Evolutionary conservation across 2,797 vertebrate genomes (phyloP).

Genomic region (Microchirus variegatus): DNA sequence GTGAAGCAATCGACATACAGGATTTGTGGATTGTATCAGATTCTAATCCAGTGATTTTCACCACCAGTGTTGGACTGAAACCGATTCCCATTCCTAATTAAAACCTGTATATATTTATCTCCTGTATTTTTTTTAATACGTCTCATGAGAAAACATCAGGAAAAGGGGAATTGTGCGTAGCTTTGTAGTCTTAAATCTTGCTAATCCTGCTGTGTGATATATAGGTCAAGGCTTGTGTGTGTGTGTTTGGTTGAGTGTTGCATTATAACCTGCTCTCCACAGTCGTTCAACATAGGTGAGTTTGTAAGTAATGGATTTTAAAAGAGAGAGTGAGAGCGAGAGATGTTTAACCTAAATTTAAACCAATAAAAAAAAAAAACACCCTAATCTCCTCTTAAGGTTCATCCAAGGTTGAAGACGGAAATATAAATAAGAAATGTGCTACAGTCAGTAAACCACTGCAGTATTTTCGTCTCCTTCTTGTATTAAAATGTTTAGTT

Average conservation of each 20-base stretch:
- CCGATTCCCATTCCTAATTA: too few relatives aligned
- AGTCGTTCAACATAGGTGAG: constrained; percentile 56
- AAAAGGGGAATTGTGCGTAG: constrained; percentile 17
- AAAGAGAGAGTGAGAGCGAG: background rate
- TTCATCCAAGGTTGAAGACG: constrained; percentile 32
- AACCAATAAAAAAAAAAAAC: background rate
- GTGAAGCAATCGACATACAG: too few relatives aligned
- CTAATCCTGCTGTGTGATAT: constrained; percentile 51
- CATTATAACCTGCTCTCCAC: constrained; percentile 48
- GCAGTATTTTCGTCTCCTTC: too few relatives aligned
- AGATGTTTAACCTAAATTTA: constrained; percentile 17
- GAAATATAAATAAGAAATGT: background rate
- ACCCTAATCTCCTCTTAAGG: constrained; percentile 9
- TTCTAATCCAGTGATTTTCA: too few relatives aligned
- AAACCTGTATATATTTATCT: too few relatives aligned
- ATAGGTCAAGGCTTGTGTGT: constrained; percentile 42
- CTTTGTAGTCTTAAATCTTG: constrained; percentile 37
- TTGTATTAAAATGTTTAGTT: too few relatives aligned
- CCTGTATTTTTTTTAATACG: too few relatives aligned
- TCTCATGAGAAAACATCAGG: too few relatives aligned
- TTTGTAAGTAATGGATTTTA: constrained; percentile 62
- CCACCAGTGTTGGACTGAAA: too few relatives aligned
- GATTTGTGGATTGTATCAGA: too few relatives aligned
- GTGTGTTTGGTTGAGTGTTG: constrained; percentile 52
- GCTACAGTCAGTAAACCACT: too few relatives aligned